Conservation (phyloP, 23 tunicate species). For the Oikopleura dioica region DNA sequence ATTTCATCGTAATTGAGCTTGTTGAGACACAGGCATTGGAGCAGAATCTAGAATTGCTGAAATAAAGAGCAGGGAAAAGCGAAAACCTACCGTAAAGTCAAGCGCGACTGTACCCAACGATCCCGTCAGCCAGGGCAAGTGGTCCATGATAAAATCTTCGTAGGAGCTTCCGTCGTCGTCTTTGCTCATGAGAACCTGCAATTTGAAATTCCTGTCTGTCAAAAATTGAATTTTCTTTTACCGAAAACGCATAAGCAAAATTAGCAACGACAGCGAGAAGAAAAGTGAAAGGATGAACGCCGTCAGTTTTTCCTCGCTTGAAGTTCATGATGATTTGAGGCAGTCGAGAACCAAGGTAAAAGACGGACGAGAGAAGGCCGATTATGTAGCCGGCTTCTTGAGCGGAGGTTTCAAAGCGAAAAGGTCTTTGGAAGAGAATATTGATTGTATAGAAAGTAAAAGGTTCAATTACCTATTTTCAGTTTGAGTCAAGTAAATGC, state of each 20-base stretch:
- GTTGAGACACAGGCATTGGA: no score
- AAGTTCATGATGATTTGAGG: conserved; percentile 71
- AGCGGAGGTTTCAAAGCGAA: conserved; percentile 23
- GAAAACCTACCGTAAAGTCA: conserved; percentile 47
- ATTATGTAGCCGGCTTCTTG: conserved; percentile 33
- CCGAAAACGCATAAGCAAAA: conserved; percentile 51
- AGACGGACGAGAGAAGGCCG: conserved; percentile 54
- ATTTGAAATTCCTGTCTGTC: no score
- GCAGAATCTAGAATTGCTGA: no score
- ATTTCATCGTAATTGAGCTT: no score
- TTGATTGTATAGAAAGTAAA: not conserved
- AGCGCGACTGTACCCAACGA: conserved; percentile 58
- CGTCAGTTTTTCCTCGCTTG: conserved; percentile 41
- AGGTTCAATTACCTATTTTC: not conserved
- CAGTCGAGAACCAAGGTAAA: conserved; percentile 67
- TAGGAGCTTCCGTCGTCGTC: conserved; percentile 33
- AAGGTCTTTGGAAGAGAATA: not conserved
- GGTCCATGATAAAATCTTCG: conserved; percentile 29
- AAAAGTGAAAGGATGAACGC: conserved; percentile 36
- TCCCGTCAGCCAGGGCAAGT: conserved; percentile 72
- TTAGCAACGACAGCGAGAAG: conserved; percentile 56
- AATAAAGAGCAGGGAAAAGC: no score
- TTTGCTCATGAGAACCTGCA: conserved; percentile 58
- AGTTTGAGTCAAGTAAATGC: not conserved
- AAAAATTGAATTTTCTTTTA: no score